Conservation (phyloP, 2,113 vertebrate genomes). For the Phyllostomus discolor region DNA sequence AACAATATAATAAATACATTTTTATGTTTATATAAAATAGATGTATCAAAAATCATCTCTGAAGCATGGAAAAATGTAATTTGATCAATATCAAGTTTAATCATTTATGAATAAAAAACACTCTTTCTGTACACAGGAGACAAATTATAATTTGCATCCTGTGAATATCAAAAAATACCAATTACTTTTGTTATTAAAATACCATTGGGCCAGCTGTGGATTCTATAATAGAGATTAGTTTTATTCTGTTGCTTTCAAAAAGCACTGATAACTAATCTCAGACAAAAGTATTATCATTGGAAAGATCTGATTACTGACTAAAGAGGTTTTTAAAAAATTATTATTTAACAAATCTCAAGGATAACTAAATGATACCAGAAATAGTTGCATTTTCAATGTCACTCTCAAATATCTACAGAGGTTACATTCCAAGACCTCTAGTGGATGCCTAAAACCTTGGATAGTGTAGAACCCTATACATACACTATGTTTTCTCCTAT, state of each 20-base stretch:
- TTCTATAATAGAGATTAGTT: constrained; percentile 50
- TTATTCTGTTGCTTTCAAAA: constrained; percentile 11
- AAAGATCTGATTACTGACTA: constrained; percentile 43
- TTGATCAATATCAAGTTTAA: constrained; percentile 17
- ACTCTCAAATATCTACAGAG: neutral
- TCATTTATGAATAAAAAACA: neutral
- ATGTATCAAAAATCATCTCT: neutral
- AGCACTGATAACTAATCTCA: constrained; percentile 32
- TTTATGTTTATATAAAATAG: neutral
- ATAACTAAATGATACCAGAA: constrained; percentile 44
- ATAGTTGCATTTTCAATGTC: neutral
- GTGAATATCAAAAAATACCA: constrained; percentile 34
- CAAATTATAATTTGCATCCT: constrained; percentile 45
- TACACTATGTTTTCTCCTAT: neutral
- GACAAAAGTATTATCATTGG: constrained; percentile 33
- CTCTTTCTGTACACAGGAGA: neutral
- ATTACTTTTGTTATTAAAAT: constrained; percentile 53
- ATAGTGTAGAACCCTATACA: neutral
- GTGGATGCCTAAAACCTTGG: neutral
- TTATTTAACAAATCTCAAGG: constrained; percentile 49
- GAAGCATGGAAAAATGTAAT: neutral
- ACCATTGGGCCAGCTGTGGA: constrained; percentile 14
- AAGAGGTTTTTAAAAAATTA: constrained; percentile 42
- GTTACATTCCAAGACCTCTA: neutral
- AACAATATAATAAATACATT: neutral